Evolutionary conservation across 2,113 vertebrate genomes (phyloP).

Genomic region (Ciconia maguari): DNA sequence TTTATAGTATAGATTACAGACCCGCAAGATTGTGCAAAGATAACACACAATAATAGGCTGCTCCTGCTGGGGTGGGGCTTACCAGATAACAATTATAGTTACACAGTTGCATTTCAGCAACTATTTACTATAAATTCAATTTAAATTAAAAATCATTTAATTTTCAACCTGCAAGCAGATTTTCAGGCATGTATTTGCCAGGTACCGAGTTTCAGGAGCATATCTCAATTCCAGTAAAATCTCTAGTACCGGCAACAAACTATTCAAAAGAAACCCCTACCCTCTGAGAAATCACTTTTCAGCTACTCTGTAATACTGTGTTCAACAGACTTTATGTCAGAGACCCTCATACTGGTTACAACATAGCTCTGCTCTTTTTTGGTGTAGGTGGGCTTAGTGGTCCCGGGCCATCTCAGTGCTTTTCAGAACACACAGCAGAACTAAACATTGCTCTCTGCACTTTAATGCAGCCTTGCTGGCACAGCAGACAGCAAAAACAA

Average conservation of each 20-base stretch:
- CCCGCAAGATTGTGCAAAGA: fast-evolving
- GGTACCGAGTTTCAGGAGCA: not conserved
- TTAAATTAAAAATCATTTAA: not conserved
- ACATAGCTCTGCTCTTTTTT: not conserved
- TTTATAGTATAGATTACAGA: not conserved
- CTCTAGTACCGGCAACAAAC: not conserved
- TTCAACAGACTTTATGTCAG: not conserved
- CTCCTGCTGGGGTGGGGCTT: not conserved
- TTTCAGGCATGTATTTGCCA: not conserved
- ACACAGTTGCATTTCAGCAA: not conserved
- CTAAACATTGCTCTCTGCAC: not conserved
- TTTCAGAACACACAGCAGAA: not conserved
- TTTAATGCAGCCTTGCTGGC: not conserved
- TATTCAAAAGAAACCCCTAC: not conserved
- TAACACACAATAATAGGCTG: too few relatives aligned
- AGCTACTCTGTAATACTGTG: not conserved
- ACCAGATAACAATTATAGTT: fast-evolving
- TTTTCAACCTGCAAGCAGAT: not conserved
- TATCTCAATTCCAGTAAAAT: not conserved
- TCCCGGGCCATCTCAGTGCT: not conserved
- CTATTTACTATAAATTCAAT: not conserved
- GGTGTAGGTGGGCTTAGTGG: not conserved
- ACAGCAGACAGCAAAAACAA: not conserved
- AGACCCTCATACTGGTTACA: not conserved
- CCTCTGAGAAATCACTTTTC: not conserved